Base-by-base conservation (phyloP, 2,797 vertebrate genomes). In the Darevskia mixta region DNA sequence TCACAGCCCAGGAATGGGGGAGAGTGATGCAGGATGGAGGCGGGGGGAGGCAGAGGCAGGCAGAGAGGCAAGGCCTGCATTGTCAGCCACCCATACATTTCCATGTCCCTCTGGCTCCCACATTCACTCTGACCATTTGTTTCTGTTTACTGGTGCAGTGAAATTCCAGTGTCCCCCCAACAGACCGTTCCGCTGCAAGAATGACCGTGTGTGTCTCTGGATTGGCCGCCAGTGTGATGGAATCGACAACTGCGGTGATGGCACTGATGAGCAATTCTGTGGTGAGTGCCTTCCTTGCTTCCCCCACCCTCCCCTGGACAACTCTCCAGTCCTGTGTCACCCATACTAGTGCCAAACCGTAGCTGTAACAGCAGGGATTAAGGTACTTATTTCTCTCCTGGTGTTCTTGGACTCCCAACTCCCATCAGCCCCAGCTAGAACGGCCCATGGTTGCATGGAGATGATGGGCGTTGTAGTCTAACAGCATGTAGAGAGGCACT, bases 101-200 rank as follows among this genome's bases (percentile, higher is more conserved):
- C 4, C 27, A 9, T 17, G 35, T 71, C 18, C n/a, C 81, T 61
- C 5, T 29, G 35, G 89, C 81, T 66, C 55, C 23, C 80, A 88
- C 83, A 90, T 91, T 94, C 85, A 94, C 90, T 91, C 90, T 92
- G 89, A 90, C 88, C 89, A 11, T 86, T 94, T 94, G 79, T 95
- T 66, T 90, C 84, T 89, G 64, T 90, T 93, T 87, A 38, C 92
- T 79, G 95, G 95, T 84, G 81, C 93, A 98, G 97, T 95, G 91
- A 97, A 97, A 92, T 99, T 99, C 95, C 95, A 97, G 96, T 99
- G 99, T 92, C 98, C 99, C 13, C 98, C 98, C 77, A 98, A 95
- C 82, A 97, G 99, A 92, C 98, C 98, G 87, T 99, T 99, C 96
- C 98, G 98, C 66, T 99, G 99, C 92, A 98, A 97, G 93, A 99